Evolutionary conservation across 2,797 vertebrate species (phyloP), one percentile per base, ranked within the genome.

Genomic region (Numenius phaeopus): DNA sequence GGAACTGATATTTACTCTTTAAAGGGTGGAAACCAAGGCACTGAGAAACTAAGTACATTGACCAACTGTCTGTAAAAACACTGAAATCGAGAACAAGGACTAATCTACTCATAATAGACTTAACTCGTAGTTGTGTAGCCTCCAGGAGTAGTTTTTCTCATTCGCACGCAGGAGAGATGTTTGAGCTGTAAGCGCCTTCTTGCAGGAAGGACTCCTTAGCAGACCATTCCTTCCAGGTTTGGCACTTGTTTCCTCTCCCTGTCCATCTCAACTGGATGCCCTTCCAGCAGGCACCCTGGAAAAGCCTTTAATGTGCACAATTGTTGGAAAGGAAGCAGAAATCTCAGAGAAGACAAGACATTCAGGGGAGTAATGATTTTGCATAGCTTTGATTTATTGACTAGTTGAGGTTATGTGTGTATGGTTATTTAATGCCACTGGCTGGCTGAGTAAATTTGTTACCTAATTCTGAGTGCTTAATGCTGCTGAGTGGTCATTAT

Each of bases 351-450:
- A 84, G 30, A 84, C 29, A 73, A 78, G 69, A 76, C 1, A 5
- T 65, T 76, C 12, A 32, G 83, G 27, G 37, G 39, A 87, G 61
- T 76, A 96, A 78, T 46, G 84, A 87, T 77, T 96, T 93, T 89
- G 78, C 66, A 65, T 64, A 66, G 64, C 62, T 94, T 91, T 94
- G 79, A 96, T 95, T 93, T 92, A 96, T 92, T 65, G 87, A 75
- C 50, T 57, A 55, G 75, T 34, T 76, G 69, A 85, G 69, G 46
- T 86, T 75, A 70, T 30, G 42, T 69, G 34, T 30, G 24, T 39
- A 81, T 66, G 29, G 77, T 50, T 94, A 80, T 83, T 94, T 85
- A 89, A 96, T 21, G 61, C 27, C 69, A 70, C 59, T 89, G 86
- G 42, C 62, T 93, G 70, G 40, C 59, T 89, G 65, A 90, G 67